These are phyloP conservation scores for Zaprionus davidi DNA, from an alignment of 1,140 invertebrate genomes.

Conservation along the genomic window DNA sequence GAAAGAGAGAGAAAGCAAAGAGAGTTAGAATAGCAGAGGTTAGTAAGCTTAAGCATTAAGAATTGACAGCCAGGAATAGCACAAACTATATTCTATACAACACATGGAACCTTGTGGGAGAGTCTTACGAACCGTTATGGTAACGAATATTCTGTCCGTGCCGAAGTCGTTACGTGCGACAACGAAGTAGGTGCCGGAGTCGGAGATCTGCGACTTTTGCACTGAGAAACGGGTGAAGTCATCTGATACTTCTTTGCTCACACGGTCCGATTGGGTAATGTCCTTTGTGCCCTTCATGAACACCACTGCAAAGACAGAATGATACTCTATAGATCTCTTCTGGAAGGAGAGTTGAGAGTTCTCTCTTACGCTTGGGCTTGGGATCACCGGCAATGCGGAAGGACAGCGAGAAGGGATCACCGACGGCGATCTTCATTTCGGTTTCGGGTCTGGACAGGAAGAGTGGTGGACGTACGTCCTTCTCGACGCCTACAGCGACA, in stretches of 20 bases:
- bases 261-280: conserved; percentile 90
- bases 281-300: conserved; percentile 94
- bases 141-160: conserved; percentile 92
- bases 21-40: conserved; percentile 40
- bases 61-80: conserved; percentile 33
- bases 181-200: conserved; percentile 97
- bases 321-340: background rate
- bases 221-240: conserved; percentile 94
- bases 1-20: conserved; percentile 42
- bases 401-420: conserved; percentile 92
- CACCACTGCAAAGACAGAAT: conserved; percentile 86
- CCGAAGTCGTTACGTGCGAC: conserved; percentile 96
- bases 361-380: conserved; percentile 90
- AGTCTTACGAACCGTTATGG: conserved; percentile 88
- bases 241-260: conserved; percentile 92
- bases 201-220: conserved; percentile 92
- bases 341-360: background rate
- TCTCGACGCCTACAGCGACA: conserved; percentile 87
- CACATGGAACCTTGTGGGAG: conserved; percentile 1
- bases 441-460: conserved; percentile 91
- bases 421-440: conserved; percentile 89
- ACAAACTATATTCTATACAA: conserved; percentile 12
- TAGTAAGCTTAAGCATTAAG: conserved; percentile 67
- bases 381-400: conserved; percentile 92
- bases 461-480: conserved; percentile 90